A percentile compares a stretch with the other conserved stretches of the same genome.
Conservation (phyloP, 2,888 invertebrate genomes). For the Chironomus riparius region DNA sequence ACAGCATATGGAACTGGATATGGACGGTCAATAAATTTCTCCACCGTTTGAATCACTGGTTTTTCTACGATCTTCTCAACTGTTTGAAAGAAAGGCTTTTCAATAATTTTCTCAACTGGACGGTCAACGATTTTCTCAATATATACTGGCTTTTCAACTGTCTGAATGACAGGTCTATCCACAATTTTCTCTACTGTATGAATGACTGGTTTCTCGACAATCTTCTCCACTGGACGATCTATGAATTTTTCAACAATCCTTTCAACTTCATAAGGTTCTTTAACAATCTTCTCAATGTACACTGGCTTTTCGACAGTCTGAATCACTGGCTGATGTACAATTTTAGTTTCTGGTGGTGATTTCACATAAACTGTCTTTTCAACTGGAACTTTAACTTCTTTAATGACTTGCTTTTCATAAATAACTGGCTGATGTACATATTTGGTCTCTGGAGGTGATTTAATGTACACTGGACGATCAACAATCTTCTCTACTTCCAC, state of each 20-base stretch:
- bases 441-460: conserved; percentile 31
- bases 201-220: background rate
- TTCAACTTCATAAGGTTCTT: conserved; percentile 45
- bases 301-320: conserved; percentile 51
- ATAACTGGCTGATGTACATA: conserved; percentile 52
- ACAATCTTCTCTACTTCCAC: conserved; percentile 42
- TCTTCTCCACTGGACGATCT: conserved; percentile 32
- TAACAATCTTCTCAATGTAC: conserved; percentile 43
- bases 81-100: conserved; percentile 35
- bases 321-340: conserved; percentile 18
- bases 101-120: conserved; percentile 42
- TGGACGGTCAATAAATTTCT: conserved; percentile 43
- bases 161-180: conserved; percentile 49
- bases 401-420: conserved; percentile 41
- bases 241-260: conserved; percentile 39
- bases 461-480: conserved; percentile 33
- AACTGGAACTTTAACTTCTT: conserved; percentile 30
- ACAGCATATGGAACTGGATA: conserved; percentile 34
- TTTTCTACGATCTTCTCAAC: conserved; percentile 28
- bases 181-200: conserved; percentile 45
- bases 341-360: conserved; percentile 33
- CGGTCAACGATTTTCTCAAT: conserved; percentile 41
- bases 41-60: conserved; percentile 37
- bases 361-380: conserved; percentile 6
- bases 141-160: conserved; percentile 49